Conservation (phyloP, 2,888 invertebrate genomes). For the Xestia ashworthii region DNA sequence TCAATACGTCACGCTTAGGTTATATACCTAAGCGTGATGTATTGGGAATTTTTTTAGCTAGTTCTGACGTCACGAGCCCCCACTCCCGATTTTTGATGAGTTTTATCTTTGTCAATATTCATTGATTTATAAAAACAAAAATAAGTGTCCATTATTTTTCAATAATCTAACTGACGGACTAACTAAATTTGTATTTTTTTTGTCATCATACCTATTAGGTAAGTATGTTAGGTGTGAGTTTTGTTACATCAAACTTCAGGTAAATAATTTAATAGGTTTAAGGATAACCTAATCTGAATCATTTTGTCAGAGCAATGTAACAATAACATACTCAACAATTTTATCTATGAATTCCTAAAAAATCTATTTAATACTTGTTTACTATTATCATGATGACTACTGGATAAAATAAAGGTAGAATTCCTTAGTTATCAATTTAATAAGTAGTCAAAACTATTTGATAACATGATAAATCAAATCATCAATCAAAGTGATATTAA, state of each 20-base stretch:
- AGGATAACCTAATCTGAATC: not conserved
- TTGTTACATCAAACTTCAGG: not conserved
- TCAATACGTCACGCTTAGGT: too few relatives aligned
- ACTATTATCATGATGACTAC: not conserved
- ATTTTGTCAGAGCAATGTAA: not conserved
- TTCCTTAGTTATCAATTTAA: not conserved
- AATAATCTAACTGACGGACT: too few relatives aligned
- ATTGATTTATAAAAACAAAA: too few relatives aligned
- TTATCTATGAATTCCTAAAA: conserved; percentile 6
- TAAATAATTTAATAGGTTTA: not conserved
- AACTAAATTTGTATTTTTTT: too few relatives aligned
- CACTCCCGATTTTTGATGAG: too few relatives aligned
- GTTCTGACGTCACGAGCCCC: too few relatives aligned
- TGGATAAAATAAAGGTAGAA: not conserved
- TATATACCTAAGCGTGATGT: too few relatives aligned
- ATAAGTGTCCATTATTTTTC: too few relatives aligned
- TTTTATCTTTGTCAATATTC: too few relatives aligned
- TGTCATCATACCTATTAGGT: not conserved
- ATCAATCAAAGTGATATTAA: conserved; percentile 16
- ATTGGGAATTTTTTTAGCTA: too few relatives aligned
- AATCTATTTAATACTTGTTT: conserved; percentile 13
- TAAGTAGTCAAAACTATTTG: not conserved
- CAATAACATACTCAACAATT: not conserved
- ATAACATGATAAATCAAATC: not conserved
- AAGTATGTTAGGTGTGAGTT: too few relatives aligned